Base-by-base conservation (phyloP, 1,140 invertebrate species). In the Dinoponera quadriceps region DNA sequence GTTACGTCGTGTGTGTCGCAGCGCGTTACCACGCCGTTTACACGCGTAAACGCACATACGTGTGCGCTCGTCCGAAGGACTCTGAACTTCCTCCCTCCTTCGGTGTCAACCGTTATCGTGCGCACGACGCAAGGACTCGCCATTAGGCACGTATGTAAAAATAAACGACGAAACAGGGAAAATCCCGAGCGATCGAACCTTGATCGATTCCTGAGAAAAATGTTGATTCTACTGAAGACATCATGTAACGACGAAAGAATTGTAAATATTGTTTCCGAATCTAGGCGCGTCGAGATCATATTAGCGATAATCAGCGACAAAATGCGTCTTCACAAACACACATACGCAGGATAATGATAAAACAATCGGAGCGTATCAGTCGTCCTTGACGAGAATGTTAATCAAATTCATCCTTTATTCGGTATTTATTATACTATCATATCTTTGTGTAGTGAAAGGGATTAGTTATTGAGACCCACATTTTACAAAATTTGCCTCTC, bases 21-120 rank as follows among this genome's bases (percentile, higher is more conserved):
- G 38, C 3, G 38, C 5, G 29, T 5, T 5, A 5, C 5, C 5
- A 33, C 29, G 29, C 13, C 66, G 27, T 44, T 72, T 14, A 29
- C 49, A 33, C 55, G 65, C 54, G 71, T 54, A 62, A 71, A 25
- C 38, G 51, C 54, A 63, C 44, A 54, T 63, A 60, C 22, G 44
- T 18, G 51, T 25, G 27, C 69, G 38, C 55, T 48, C 25, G 25
- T 59, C 48, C 44, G 29, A 59, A 51, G 83, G 82, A 90, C 87
- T 89, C 72, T 89, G 85, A 89, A 88, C 77, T 89, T 88, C 82
- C 78, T 86, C 22, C 33, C 75, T 82, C 83, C 18, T 73, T 86
- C 75, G 57, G 72, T 25, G 78, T 80, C 57, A 55, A 66, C 33
- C 65, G 51, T 78, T 85, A 82, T 80, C 78, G 25, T 81, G 60